A percentile compares a stretch with the other conserved stretches of the same genome.
phyloP scores from a whole-genome alignment of 2,888 invertebrate species.

The Oscheius sp. region DNA sequence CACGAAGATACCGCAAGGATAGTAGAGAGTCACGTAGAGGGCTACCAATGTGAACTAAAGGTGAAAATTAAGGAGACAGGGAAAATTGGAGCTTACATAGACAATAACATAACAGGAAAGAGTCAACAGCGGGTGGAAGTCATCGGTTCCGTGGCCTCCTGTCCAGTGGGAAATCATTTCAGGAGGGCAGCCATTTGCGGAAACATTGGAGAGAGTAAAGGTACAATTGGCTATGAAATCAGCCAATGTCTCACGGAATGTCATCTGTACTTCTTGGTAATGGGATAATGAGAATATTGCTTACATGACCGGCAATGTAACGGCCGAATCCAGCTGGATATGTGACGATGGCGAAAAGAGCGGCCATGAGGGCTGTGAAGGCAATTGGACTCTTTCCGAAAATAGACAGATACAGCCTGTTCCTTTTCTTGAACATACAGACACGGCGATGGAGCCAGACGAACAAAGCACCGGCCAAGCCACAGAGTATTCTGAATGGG shows the following conservation, averaged over 20 bases:
- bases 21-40: slow-evolving; percentile 59
- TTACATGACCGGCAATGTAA: slow-evolving; percentile 78
- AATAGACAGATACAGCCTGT: slow-evolving; percentile 50
- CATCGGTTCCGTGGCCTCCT: slow-evolving; percentile 26
- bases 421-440: slow-evolving; percentile 52
- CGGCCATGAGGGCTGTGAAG: slow-evolving; percentile 63
- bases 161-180: slow-evolving; percentile 55
- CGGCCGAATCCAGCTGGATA: slow-evolving; percentile 94
- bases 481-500: slow-evolving; percentile 54
- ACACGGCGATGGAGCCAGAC: slow-evolving; percentile 57
- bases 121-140: slow-evolving; percentile 45
- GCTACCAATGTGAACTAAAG: slow-evolving; percentile 61
- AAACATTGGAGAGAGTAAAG: slow-evolving; percentile 46
- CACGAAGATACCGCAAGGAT: slow-evolving; percentile 85
- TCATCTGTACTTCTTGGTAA: slow-evolving; percentile 39
- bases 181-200: slow-evolving; percentile 49
- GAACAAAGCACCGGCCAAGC: slow-evolving; percentile 61
- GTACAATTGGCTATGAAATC: slow-evolving; percentile 64
- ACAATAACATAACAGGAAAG: slow-evolving; percentile 47
- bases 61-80: background rate
- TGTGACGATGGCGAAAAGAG: slow-evolving; percentile 73
- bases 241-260: slow-evolving; percentile 61
- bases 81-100: slow-evolving; percentile 42
- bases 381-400: slow-evolving; percentile 58
- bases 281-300: background rate